Evolutionary conservation across 1,140 invertebrate genomes (phyloP), one percentile per base, ranked within the genome.

Genomic region (Philotrypesis tridentata): DNA sequence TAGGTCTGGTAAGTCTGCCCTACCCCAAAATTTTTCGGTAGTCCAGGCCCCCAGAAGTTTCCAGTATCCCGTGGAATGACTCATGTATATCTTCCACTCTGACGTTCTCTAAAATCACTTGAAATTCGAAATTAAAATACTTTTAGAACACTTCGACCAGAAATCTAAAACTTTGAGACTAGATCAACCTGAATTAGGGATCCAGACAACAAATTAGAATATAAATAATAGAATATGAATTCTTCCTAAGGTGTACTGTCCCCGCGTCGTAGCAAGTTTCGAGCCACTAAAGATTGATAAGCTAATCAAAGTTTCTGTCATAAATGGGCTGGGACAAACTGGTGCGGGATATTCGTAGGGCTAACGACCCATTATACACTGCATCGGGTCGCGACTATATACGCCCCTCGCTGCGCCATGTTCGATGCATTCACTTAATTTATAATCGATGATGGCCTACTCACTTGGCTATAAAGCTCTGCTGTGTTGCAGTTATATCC

Each of bases 221-320:
- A 27, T 65, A 65, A 65, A 65, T 29, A 65, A 65, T 6, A 1
- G 12, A 29, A n/a, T n/a, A n/a, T 65, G 61, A 29, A 65, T 65
- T 29, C 23, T 27, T 25, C 8, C 14, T 8, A 27, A 29, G 27
- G 14, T 6, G 23, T 7, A 27, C 29, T 68, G 48, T n/a, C 48
- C 17, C 21, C 21, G 17, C 21, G 17, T 55, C 48, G 17, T 55
- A 21, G 4, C 23, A 78, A 68, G 76, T 68, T 78, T 55, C 12
- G 40, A 7, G 14, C 21, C 27, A 78, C 37, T 79, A 71, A 79
- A 79, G 43, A 79, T 79, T 79, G 67, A 79, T 79, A 71, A 70
- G 77, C 0, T 79, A 79, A 79, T 79, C 77, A 79, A 79, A 79
- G 77, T 79, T 79, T 60, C 67, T 61, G 48, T 48, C 67, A 71